Percentiles rank a stretch among this genome's conserved stretches.
Evolutionary conservation across 2,888 invertebrate species (phyloP).

Genomic region (Augochlorella aurata): DNA sequence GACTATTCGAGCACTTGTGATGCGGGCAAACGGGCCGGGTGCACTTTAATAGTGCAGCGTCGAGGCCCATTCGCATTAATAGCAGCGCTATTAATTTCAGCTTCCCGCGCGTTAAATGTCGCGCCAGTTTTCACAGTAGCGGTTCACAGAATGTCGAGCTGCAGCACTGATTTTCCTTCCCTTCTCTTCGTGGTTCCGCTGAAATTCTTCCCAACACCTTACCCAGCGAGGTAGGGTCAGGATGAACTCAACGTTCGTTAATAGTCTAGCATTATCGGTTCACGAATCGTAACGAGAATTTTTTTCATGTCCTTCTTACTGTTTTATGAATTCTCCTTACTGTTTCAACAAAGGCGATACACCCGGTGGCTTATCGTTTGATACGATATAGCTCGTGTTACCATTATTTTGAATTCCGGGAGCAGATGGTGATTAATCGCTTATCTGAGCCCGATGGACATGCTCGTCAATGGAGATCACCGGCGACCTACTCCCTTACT

Average conservation of each 20-base stretch:
- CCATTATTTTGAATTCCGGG: background rate
- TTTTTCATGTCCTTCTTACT: background rate
- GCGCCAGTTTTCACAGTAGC: slow-evolving; percentile 39
- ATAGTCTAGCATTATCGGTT: background rate
- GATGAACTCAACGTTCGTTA: background rate
- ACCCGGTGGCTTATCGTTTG: background rate
- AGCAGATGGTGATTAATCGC: slow-evolving; percentile 10
- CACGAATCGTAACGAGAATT: background rate
- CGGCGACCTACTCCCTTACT: background rate
- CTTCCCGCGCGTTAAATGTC: slow-evolving; percentile 26
- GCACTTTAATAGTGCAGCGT: background rate
- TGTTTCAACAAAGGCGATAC: slow-evolving; percentile 3
- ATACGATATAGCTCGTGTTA: background rate
- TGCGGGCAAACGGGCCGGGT: background rate
- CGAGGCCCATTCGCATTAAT: slow-evolving; percentile 17
- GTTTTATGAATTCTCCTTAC: background rate
- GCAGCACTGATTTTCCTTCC: slow-evolving; percentile 2
- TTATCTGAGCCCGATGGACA: slow-evolving; percentile 10
- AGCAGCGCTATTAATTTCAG: slow-evolving; percentile 30
- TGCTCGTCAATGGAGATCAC: background rate
- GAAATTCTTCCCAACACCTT: background rate
- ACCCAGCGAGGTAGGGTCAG: too few relatives aligned
- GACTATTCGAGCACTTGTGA: background rate
- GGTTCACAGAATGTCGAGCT: slow-evolving; percentile 23
- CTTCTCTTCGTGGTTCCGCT: background rate